Base-by-base conservation (phyloP, 1,140 invertebrate species). In the Bombyx mori region DNA sequence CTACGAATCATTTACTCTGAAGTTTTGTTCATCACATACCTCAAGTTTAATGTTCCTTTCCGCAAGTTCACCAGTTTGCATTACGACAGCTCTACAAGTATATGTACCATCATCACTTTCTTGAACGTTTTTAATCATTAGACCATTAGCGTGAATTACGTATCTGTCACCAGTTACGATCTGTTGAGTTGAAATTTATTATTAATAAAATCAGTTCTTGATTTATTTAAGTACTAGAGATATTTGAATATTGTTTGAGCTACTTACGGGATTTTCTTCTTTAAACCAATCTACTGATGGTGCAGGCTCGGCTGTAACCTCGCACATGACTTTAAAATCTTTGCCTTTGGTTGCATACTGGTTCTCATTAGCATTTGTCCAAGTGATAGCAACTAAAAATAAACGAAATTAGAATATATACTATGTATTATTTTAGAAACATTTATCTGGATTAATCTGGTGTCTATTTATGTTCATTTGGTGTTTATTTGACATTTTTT, bases 51-150 rank as follows among this genome's bases (percentile, higher is more conserved):
- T 97, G 59, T 90, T 88, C 61, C 91, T 90, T 60, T 93, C 92
- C 48, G 92, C 81, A 5, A 96, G 85, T 75, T 95, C 92, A 44
- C 96, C 96, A 12, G 95, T 95, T 9, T 90, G 89, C 8, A 91
- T 88, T 0, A 97, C 96, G 9, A 93, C 91, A 1, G 96, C 96
- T 26, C 94, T 90, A 73, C 96, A 97, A 3, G 91, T 94, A 78
- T 97, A 98, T 10, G 92, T 88, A 0, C 95, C 96, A 75, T 97
- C 94, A 75, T 97, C 95, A 12, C 91, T 90, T 75, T 94, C 92
- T 51, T 91, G 89, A 0, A 96, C 93, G 68, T 94, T 92, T 62
- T 92, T 92, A 57, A 97, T 95, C 22, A 92, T 80, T 8, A 98
- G 84, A 1, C 95, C 94, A 65, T 95, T 92, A 0, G 90, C 89